Conservation (phyloP, 2,113 vertebrate genomes). For the Solea senegalensis region DNA sequence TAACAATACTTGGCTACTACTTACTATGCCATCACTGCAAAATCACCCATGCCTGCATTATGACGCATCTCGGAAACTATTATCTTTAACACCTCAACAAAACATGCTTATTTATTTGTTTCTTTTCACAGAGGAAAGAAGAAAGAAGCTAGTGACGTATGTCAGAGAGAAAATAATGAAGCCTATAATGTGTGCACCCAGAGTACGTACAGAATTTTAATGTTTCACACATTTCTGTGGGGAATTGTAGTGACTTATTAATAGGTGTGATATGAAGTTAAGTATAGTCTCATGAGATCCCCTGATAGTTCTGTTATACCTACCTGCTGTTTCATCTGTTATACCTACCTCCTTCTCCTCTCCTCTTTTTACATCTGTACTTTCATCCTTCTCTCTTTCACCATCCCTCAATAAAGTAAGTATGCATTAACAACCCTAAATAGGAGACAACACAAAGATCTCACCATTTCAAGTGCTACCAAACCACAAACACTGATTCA, state of each 20-base stretch:
- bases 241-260: conserved; percentile 36
- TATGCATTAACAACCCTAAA: not conserved
- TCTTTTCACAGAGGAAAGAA: not conserved
- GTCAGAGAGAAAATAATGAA: not conserved
- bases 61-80: too few relatives aligned
- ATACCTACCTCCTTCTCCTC: not conserved
- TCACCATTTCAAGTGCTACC: conserved; percentile 8
- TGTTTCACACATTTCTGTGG: not conserved
- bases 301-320: conserved; percentile 7
- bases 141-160: not conserved
- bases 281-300: conserved; percentile 5
- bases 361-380: not conserved
- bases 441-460: not conserved
- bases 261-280: conserved; percentile 28
- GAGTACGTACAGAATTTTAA: conserved; percentile 3
- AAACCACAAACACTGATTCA: not conserved
- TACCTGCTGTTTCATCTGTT: not conserved
- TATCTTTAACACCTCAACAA: too few relatives aligned
- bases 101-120: too few relatives aligned
- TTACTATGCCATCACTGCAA: too few relatives aligned
- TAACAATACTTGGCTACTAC: too few relatives aligned
- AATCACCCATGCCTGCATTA: too few relatives aligned
- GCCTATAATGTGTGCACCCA: not conserved
- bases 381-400: not conserved
- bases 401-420: not conserved